Conservation (phyloP, 2,797 vertebrate species). For the Simalia tracyae region DNA sequence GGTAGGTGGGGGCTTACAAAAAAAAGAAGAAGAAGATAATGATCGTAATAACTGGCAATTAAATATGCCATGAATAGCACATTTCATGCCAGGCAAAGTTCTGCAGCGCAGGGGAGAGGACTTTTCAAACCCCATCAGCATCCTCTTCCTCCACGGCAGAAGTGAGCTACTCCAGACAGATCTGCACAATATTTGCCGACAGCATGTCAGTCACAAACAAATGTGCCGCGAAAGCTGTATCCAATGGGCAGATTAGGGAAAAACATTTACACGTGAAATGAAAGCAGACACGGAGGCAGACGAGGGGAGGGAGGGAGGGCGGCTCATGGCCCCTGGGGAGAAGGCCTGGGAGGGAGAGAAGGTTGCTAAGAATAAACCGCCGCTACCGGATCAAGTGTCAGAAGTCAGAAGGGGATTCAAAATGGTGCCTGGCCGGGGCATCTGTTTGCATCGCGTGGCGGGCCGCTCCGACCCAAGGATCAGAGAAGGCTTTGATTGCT, state of each 20-base stretch:
- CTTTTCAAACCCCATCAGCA: neutral
- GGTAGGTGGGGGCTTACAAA: neutral
- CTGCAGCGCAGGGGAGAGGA: neutral
- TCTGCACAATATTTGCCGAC: slow-evolving; percentile 16
- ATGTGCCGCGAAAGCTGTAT: neutral
- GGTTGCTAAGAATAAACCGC: slow-evolving; percentile 53
- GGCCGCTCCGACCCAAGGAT: slow-evolving; percentile 7
- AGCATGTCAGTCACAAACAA: slow-evolving; percentile 31
- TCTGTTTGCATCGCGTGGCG: slow-evolving; percentile 84
- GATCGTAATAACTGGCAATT: slow-evolving; percentile 15
- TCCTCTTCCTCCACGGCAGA: neutral
- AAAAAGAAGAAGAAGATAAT: neutral
- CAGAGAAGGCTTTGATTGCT: neutral
- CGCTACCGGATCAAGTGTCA: slow-evolving; percentile 72
- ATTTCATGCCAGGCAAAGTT: neutral
- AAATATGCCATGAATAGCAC: slow-evolving; percentile 10
- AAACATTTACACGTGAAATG: rapidly evolving
- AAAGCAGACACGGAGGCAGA: neutral
- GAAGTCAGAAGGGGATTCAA: slow-evolving; percentile 75
- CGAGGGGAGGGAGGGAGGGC: neutral
- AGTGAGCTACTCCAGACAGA: neutral
- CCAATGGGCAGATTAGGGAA: neutral
- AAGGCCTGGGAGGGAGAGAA: neutral
- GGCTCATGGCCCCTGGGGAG: neutral
- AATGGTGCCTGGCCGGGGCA: slow-evolving; percentile 81